Conservation (phyloP, 1,140 invertebrate genomes). For the Drosophila kanapiae region DNA sequence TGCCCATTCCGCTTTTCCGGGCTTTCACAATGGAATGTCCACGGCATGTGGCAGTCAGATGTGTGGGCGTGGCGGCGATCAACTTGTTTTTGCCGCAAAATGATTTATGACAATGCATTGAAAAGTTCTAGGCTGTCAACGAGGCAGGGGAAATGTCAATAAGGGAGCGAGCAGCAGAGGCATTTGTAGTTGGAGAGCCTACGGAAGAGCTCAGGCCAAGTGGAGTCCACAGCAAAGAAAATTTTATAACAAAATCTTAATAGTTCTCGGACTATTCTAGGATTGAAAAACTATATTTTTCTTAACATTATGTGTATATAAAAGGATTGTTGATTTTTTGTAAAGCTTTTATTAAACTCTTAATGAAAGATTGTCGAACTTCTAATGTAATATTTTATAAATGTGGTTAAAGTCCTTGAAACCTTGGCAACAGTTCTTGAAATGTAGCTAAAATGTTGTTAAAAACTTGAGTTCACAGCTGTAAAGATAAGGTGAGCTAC, state of each 20-base stretch:
- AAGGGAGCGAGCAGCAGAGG: slow-evolving; percentile 27
- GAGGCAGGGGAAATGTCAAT: slow-evolving; percentile 47
- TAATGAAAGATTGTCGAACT: not conserved
- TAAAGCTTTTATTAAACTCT: not conserved
- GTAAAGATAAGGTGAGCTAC: too few relatives aligned
- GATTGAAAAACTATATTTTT: not conserved
- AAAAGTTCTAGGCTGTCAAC: slow-evolving; percentile 67
- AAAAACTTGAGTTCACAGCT: not conserved
- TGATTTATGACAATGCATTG: slow-evolving; percentile 79
- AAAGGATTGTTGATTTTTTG: too few relatives aligned
- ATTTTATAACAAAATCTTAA: not conserved
- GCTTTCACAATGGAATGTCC: slow-evolving; percentile 49
- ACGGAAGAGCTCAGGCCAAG: not conserved
- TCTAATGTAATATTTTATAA: not conserved
- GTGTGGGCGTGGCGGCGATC: slow-evolving; percentile 51
- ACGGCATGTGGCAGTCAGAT: slow-evolving; percentile 55
- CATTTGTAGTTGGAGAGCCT: slow-evolving; percentile 16
- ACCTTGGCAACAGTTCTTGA: too few relatives aligned
- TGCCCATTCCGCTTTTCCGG: slow-evolving; percentile 8
- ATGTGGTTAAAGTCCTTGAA: not conserved
- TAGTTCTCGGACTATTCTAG: not conserved
- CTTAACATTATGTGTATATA: too few relatives aligned
- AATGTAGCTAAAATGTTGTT: not conserved
- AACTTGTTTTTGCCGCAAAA: slow-evolving; percentile 75
- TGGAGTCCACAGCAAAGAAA: not conserved